Evolutionary conservation across 2,888 invertebrate species (phyloP).

Genomic region (Meta bourneti): DNA sequence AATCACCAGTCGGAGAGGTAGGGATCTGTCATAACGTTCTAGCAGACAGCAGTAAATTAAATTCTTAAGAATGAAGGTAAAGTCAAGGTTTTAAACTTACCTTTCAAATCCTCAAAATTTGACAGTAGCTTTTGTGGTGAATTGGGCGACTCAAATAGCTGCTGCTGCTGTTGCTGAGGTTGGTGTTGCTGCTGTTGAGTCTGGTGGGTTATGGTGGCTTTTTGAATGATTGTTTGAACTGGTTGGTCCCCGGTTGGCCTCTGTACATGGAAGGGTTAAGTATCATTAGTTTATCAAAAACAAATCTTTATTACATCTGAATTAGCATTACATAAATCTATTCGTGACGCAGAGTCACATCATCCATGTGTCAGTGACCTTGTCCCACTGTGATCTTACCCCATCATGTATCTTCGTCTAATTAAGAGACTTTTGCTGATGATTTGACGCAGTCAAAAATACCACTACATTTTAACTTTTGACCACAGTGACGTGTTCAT

Average conservation of each 20-base stretch:
- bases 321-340: not conserved
- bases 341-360: not conserved
- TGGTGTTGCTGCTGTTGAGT: not conserved
- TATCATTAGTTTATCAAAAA: not conserved
- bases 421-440: no score
- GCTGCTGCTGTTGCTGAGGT: not conserved
- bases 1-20: no score
- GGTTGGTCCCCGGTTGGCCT: slow-evolving; percentile 74
- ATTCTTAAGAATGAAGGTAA: no score
- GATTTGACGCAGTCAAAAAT: no score
- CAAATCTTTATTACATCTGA: not conserved
- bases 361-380: no score
- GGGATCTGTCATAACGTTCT: no score
- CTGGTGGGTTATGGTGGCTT: slow-evolving; percentile 27
- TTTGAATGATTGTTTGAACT: slow-evolving; percentile 40
- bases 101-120: slow-evolving; percentile 95
- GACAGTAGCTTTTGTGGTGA: slow-evolving; percentile 76
- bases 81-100: slow-evolving; percentile 62
- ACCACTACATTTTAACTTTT: no score
- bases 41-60: no score
- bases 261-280: slow-evolving; percentile 13
- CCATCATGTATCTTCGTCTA: no score
- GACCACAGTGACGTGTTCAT: no score
- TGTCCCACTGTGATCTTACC: no score
- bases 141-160: slow-evolving; percentile 42